Evolutionary conservation across 2,113 vertebrate species (phyloP), one percentile per base, ranked within the genome.

Genomic region (Pollimyrus isidori): DNA sequence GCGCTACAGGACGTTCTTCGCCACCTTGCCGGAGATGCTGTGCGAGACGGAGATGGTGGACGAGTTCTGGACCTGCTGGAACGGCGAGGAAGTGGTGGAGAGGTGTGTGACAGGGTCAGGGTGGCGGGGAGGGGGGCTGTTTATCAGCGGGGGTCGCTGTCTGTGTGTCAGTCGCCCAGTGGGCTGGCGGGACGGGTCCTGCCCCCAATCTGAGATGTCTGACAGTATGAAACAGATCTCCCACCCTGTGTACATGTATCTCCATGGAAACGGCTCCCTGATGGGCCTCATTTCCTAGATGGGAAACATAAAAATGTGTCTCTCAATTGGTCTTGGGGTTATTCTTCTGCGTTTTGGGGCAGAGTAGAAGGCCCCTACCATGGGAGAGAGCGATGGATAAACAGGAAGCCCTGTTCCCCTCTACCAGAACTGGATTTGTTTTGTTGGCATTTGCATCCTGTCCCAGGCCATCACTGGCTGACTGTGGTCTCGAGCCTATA

Each of bases 21-120:
- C 96, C 0, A 95, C 96, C 21, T 90, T 98, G 91, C 96, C 97
- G 48, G 97, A 97, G 92, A 95, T 96, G 91, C 95, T 98, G 23
- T 98, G 97, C 85, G 97, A 98, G 91, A 96, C 95, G 23, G 97
- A 98, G 91, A 95, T 96, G 93, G 96, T 95, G 52, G 97, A 97
- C 91, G 96, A 97, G 92, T 96, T 96, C 88, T 76, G 69, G 69
- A 96, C 97, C 35, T 98, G 97, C 93, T 98, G 97, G 97, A 97
- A 96, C 0, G 97, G 97, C 90, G 95, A 96, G 90, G 97, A 97
- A 69, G 97, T 98, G 4, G 97, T 97, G 1, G 97, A 97, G 90
- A 98, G 97, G 97, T 98, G 95, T 0, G 52, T 45, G 17, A 53
- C 15, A 1, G 15, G 35, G 52, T 21, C 9, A 45, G 42, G 21